Percentiles rank a stretch among this genome's conserved stretches.
These are phyloP conservation scores for Pristionchus arcanus DNA, from an alignment of 2,888 invertebrate genomes.

Conservation along the genomic window DNA sequence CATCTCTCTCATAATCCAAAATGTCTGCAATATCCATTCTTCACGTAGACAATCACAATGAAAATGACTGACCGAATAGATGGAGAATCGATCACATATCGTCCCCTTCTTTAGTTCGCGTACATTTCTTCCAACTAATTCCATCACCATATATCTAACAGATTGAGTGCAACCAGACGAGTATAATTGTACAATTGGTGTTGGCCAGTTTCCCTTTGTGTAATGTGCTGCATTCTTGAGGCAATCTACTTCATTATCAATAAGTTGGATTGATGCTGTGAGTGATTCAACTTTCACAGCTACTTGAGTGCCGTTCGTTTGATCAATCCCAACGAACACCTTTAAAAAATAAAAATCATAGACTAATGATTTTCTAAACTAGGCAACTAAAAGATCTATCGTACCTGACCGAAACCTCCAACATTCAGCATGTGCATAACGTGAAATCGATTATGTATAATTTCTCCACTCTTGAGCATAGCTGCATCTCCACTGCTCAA, in stretches of 20 bases:
- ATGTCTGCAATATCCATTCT: constrained; percentile 45
- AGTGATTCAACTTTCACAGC: constrained; percentile 53
- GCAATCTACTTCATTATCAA: constrained; percentile 49
- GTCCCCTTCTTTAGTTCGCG: constrained; percentile 64
- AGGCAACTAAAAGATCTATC: not conserved
- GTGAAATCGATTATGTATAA: constrained; percentile 37
- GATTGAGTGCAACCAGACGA: constrained; percentile 38
- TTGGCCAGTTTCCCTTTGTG: not conserved
- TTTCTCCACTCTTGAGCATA: constrained; percentile 27
- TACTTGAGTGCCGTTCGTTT: not conserved
- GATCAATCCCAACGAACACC: constrained; percentile 47
- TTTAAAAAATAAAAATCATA: not conserved
- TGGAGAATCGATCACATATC: constrained; percentile 62
- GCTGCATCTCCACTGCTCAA: constrained; percentile 29
- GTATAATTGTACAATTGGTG: constrained; percentile 46
- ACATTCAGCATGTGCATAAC: constrained; percentile 27
- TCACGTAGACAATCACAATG: too few species aligned
- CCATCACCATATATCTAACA: constrained; percentile 61
- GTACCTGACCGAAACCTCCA: constrained; percentile 55
- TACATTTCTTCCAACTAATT: constrained; percentile 68
- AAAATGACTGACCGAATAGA: not conserved
- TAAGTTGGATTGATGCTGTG: constrained; percentile 31
- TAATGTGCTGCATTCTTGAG: constrained; percentile 13
- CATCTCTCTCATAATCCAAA: constrained; percentile 67
- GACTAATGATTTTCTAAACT: not conserved